Percentiles rank a stretch among this genome's conserved stretches.
phyloP scores from a whole-genome alignment of 2,797 vertebrate species.

The Onychomys arenicola region DNA sequence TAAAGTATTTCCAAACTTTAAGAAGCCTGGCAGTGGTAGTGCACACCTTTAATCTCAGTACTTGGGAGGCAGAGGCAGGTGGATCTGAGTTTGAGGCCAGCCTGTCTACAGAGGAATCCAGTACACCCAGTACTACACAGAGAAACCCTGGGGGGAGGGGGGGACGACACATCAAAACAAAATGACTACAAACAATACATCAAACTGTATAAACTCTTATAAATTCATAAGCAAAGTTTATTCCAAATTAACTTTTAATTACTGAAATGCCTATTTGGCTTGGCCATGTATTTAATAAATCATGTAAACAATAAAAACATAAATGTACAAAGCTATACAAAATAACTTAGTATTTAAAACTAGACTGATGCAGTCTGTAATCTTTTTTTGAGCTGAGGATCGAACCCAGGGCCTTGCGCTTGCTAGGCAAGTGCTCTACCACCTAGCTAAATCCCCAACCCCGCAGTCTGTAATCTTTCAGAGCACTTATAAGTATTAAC shows the following conservation, averaged over 20 bases:
- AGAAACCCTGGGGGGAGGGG: not conserved
- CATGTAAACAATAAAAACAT: slow-evolving; percentile 79
- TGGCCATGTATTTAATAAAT: slow-evolving; percentile 67
- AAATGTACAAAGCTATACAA: slow-evolving; percentile 86
- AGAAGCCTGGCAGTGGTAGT: not conserved
- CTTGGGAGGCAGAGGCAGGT: not conserved
- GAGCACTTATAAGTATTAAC: slow-evolving; percentile 71
- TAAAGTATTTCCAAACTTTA: not conserved
- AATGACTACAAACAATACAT: not conserved
- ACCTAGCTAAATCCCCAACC: too few relatives aligned
- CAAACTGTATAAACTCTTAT: not conserved
- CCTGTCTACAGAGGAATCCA: not conserved
- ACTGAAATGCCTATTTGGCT: slow-evolving; percentile 68
- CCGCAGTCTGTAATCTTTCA: slow-evolving; percentile 90
- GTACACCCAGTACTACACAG: not conserved
- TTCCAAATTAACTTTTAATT: slow-evolving; percentile 64
- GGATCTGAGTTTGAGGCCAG: not conserved
- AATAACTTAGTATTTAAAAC: slow-evolving; percentile 88
- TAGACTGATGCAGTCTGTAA: slow-evolving; percentile 94
- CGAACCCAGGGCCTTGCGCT: too few relatives aligned
- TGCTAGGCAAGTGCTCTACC: too few relatives aligned
- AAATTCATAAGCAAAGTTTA: slow-evolving; percentile 70
- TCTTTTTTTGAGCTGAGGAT: too few relatives aligned
- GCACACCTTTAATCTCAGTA: not conserved
- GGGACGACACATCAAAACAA: not conserved